phyloP scores from a whole-genome alignment of 2,888 invertebrate species.

The Nemapogon koenigi region DNA sequence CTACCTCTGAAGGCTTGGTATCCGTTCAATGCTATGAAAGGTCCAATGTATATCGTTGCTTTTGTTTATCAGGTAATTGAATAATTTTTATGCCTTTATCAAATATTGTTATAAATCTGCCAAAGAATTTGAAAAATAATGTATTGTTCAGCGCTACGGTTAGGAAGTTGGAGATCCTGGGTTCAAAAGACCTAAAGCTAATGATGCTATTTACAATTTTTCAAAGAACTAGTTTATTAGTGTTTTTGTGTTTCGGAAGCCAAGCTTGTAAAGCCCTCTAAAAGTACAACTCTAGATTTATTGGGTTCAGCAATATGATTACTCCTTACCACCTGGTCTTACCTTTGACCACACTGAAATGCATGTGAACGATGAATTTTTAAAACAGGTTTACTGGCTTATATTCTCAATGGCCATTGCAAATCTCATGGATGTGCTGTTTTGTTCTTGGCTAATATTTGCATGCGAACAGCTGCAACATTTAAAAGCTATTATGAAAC shows the following conservation, averaged over 20 bases:
- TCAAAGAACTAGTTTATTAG: no score
- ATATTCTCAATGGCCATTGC: constrained; percentile 68
- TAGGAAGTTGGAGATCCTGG: no score
- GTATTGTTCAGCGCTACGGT: no score
- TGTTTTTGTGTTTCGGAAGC: no score
- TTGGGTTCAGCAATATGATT: no score
- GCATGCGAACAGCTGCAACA: constrained; percentile 88
- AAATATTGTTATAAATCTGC: background rate
- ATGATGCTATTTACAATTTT: no score
- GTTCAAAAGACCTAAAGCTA: no score
- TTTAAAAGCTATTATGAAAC: constrained; percentile 85
- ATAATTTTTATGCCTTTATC: no score
- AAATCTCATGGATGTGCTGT: constrained; percentile 75
- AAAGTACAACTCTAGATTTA: no score
- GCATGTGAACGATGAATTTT: background rate
- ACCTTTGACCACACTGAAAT: background rate
- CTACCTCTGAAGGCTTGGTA: constrained; percentile 80
- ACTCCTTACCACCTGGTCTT: no score
- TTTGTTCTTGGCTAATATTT: constrained; percentile 85
- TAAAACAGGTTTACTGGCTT: constrained; percentile 68
- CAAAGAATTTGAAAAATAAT: background rate
- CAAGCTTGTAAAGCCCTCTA: no score
- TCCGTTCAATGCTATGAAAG: constrained; percentile 77
- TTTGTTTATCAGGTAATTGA: constrained; percentile 70
- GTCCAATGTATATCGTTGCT: constrained; percentile 70